Percentiles rank a stretch among this genome's conserved stretches.
phyloP scores from a whole-genome alignment of 2,797 vertebrate genomes.

The Galagoides demidoff region DNA sequence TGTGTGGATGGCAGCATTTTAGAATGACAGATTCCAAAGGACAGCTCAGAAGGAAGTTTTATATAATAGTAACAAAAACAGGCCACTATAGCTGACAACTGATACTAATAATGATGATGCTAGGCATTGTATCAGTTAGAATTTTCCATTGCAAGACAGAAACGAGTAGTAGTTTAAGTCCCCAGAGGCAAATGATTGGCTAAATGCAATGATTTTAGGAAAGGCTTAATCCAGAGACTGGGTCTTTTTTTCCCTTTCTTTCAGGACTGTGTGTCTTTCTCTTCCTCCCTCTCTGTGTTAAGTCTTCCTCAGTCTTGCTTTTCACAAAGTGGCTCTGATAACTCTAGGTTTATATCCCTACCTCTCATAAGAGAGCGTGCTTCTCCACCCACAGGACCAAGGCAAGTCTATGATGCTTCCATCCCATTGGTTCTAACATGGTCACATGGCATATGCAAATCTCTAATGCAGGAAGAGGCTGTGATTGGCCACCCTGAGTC shows the following conservation, averaged over 20 bases:
- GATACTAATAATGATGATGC: not conserved
- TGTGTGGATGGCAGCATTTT: not conserved
- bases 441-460: not conserved
- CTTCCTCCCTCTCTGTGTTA: not conserved
- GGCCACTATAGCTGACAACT: not conserved
- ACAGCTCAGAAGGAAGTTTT: not conserved
- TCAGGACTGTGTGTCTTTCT: too few species aligned
- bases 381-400: not conserved
- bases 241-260: not conserved
- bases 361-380: not conserved
- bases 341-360: not conserved
- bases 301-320: not conserved
- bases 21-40: not conserved
- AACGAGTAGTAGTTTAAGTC: not conserved
- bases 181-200: not conserved
- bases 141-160: not conserved
- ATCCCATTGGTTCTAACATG: not conserved
- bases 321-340: not conserved
- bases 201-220: not conserved
- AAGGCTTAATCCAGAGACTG: not conserved
- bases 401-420: accelerated
- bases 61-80: not conserved
- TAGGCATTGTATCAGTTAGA: not conserved
- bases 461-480: not conserved
- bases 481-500: not conserved